Evolutionary conservation across 2,888 invertebrate species (phyloP), one percentile per base, ranked within the genome.

Genomic region (Agrochola macilenta): DNA sequence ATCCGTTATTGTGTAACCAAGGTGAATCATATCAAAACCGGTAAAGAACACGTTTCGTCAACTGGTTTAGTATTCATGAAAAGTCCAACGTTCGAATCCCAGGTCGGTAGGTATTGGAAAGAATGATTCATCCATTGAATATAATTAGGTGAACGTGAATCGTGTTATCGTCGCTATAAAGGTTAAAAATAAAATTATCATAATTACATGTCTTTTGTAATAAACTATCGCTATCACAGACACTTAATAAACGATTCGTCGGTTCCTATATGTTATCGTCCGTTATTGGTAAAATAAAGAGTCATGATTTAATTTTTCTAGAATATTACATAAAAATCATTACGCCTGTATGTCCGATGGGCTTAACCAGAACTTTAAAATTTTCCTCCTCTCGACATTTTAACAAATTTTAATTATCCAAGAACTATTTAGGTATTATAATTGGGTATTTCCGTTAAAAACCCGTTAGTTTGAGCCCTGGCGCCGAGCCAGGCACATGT

Each of bases 361-460:
- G 12, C 1, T 23, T 26, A 7, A 2, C 65, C 14, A 65, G 58
- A 60, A 52, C 7, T 58, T 80, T 73, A 26, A 11, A 35, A 43
- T 23, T 69, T 35, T 26, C 23, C 14, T 54, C 30, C 2, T 82
- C 5, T 60, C 17, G 12, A 35, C n/a, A 58, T 58, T 70, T 79
- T 30, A 57, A 63, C n/a, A 5, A 66, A 20, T 60, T 52, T 63
- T 81, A 68, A 76, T 81, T n/a, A 71, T 11, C 8, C 30, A 71
- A 64, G 1, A 64, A 52, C 63, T 71, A 63, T 82, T 78, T 71
- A 71, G 65, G 80, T 78, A 71, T 63, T 65, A 58, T 65, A 82
- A 83, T 78, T 82, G 82, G 64, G 74, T 69, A 78, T 83, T 83
- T 85, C 83, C 82, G 85, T 78, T 46, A 49, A 58, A 70, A 63